Conservation (phyloP, 1,140 invertebrate species). For the Apocrypta bakeri region DNA sequence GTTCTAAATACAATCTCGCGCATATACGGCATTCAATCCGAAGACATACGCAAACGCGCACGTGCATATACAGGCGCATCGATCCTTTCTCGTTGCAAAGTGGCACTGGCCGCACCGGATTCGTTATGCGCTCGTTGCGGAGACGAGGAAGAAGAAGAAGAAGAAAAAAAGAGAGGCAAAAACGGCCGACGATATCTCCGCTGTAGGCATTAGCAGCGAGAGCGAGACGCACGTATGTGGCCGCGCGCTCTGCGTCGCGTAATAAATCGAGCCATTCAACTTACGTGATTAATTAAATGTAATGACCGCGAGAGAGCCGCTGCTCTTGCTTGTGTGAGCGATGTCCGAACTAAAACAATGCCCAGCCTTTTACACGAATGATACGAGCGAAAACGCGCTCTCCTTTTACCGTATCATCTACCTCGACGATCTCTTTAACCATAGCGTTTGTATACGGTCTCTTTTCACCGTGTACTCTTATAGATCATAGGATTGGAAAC, state of each 20-base stretch:
- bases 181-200: constrained; percentile 7
- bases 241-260: constrained; percentile 51
- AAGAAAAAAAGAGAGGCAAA: background rate
- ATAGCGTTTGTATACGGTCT: too few relatives aligned
- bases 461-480: too few relatives aligned
- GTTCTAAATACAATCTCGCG: too few relatives aligned
- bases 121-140: background rate
- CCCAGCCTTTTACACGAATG: constrained; percentile 53
- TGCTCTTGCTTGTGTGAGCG: constrained; percentile 54
- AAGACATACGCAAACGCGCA: too few relatives aligned
- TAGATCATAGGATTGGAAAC: background rate
- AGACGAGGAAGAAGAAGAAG: background rate
- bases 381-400: constrained; percentile 34
- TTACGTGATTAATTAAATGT: constrained; percentile 71
- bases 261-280: constrained; percentile 63
- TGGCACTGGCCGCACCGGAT: background rate
- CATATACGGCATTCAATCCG: too few relatives aligned
- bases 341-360: constrained; percentile 69
- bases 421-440: background rate
- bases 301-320: constrained; percentile 62
- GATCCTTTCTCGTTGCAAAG: background rate
- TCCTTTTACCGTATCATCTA: constrained; percentile 9
- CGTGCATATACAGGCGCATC: too few relatives aligned
- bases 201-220: background rate
- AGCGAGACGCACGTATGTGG: constrained; percentile 40